phyloP scores from a whole-genome alignment of 2,113 vertebrate genomes.

The Aegithalos caudatus region DNA sequence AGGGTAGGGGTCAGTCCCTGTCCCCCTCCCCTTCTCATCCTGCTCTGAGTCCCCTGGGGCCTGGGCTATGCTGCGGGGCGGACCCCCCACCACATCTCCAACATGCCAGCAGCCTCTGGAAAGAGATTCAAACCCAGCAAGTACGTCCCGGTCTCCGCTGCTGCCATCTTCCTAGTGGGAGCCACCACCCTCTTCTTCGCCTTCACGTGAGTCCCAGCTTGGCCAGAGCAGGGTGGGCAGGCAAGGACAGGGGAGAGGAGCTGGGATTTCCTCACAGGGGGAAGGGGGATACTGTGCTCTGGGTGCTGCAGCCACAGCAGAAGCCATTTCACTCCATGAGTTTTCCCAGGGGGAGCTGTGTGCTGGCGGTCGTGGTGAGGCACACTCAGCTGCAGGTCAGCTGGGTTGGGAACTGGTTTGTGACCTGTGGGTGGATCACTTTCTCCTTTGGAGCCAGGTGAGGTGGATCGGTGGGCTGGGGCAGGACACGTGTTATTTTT shows the following conservation, averaged over 20 bases:
- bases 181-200: slow-evolving; percentile 95
- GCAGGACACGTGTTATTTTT: neutral
- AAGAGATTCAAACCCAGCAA: slow-evolving; percentile 94
- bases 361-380: neutral
- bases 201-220: slow-evolving; percentile 90
- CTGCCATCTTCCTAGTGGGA: slow-evolving; percentile 92
- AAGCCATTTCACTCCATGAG: neutral
- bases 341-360: neutral
- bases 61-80: slow-evolving; percentile 83
- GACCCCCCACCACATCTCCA: slow-evolving; percentile 76
- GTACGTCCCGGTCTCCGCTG: slow-evolving; percentile 94
- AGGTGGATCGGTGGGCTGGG: neutral
- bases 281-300: neutral
- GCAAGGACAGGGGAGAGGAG: neutral
- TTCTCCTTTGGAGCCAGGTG: neutral
- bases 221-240: neutral
- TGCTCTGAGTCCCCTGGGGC: slow-evolving; percentile 66
- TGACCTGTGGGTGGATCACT: neutral
- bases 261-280: accelerated
- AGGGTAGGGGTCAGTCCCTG: neutral
- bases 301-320: neutral
- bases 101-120: slow-evolving; percentile 81
- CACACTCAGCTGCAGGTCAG: neutral
- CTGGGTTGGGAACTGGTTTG: neutral
- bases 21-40: slow-evolving; percentile 57